These are phyloP conservation scores for Sarcophaga subvicina DNA, from an alignment of 2,888 invertebrate genomes.

Conservation along the genomic window DNA sequence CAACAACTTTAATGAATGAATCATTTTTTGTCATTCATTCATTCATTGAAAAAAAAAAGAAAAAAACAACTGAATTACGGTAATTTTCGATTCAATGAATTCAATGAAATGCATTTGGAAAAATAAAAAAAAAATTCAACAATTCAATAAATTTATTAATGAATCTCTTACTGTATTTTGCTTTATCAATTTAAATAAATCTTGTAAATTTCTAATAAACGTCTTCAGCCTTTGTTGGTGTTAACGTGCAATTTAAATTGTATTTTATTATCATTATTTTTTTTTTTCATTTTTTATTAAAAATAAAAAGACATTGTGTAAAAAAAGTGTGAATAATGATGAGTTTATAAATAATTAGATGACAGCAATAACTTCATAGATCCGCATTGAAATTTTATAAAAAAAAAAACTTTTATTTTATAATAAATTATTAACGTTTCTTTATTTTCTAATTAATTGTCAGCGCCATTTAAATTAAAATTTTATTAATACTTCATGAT, in stretches of 20 bases:
- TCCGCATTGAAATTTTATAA: conserved; percentile 42
- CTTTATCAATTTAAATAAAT: not conserved
- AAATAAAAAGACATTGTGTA: conserved; percentile 33
- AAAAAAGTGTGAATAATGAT: conserved; percentile 51
- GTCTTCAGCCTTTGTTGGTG: not conserved
- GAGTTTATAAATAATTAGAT: conserved; percentile 57
- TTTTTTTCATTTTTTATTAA: not conserved
- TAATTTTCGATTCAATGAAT: not conserved
- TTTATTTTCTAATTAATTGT: conserved; percentile 20
- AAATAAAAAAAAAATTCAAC: not conserved
- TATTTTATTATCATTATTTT: conserved; percentile 13
- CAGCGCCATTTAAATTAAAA: not conserved
- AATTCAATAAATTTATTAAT: conserved; percentile 32
- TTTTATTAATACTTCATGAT: conserved; percentile 4
- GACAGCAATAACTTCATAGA: conserved; percentile 38
- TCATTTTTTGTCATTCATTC: conserved; percentile 35
- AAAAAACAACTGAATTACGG: conserved; percentile 4
- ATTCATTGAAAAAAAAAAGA: conserved; percentile 29
- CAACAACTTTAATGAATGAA: conserved; percentile 25
- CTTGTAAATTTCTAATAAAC: not conserved
- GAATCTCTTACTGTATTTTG: not conserved
- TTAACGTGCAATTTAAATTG: conserved; percentile 35
- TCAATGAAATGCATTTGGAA: conserved; percentile 11
- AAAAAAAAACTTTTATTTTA: conserved; percentile 37
- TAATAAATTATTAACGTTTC: conserved; percentile 28